Evolutionary conservation across 1,140 invertebrate species (phyloP).

Genomic region (Chrysoperla carnea): DNA sequence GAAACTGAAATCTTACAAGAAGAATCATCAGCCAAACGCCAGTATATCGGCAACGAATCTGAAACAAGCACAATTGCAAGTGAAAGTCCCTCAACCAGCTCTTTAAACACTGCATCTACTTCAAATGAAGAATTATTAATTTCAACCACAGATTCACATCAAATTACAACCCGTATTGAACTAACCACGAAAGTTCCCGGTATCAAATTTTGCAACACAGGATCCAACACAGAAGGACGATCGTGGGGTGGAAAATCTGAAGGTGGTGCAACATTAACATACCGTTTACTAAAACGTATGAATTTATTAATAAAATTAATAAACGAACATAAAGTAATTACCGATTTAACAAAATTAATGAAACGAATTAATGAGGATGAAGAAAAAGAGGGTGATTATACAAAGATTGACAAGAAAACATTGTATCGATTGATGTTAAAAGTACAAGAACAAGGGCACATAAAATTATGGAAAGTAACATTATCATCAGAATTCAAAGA

Average conservation of each 20-base stretch:
- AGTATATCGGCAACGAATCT: too few species aligned
- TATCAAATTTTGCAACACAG: neutral
- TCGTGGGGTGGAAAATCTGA: too few species aligned
- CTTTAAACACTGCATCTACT: too few species aligned
- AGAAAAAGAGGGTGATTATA: slow-evolving; percentile 31
- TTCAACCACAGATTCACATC: too few species aligned
- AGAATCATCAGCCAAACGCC: too few species aligned
- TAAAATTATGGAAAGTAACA: slow-evolving; percentile 38
- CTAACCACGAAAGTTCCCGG: neutral
- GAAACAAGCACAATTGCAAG: too few species aligned
- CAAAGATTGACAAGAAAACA: slow-evolving; percentile 41
- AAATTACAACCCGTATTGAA: too few species aligned
- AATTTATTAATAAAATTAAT: slow-evolving; percentile 40
- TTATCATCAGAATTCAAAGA: slow-evolving; percentile 26
- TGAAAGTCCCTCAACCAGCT: too few species aligned
- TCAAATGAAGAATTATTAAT: too few species aligned
- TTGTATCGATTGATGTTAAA: slow-evolving; percentile 34
- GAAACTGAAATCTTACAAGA: too few species aligned
- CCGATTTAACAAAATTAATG: slow-evolving; percentile 31
- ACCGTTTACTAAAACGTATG: slow-evolving; percentile 31
- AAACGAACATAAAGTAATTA: slow-evolving; percentile 33
- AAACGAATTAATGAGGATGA: slow-evolving; percentile 34
- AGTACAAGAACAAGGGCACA: slow-evolving; percentile 32
- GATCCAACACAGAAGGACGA: too few species aligned
- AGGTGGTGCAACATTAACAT: slow-evolving; percentile 16